Evolutionary conservation across 2,797 vertebrate genomes (phyloP), one percentile per base, ranked within the genome.

Genomic region (Poeciliopsis paucimaculata): DNA sequence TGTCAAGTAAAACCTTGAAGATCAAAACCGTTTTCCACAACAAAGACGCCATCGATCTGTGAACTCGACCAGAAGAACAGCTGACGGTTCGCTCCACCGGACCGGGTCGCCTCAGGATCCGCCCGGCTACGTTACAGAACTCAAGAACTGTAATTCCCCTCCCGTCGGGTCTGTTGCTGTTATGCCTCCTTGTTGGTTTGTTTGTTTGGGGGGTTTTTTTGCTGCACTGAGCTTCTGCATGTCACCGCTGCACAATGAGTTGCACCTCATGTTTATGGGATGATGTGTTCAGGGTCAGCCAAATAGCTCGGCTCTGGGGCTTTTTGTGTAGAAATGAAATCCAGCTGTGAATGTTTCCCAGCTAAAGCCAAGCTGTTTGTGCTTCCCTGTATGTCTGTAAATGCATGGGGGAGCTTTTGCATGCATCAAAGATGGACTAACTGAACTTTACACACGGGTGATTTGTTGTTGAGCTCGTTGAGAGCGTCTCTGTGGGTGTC

Each of bases 391-490:
- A 81, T 88, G 88, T 89, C 26, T 89, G 39, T 81, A 82, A 86
- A 77, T 93, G 95, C 95, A 96, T 94, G 64, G 94, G 68, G 83
- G 83, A 82, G 90, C 92, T 94, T 92, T 57, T 95, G 95, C 95
- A 96, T 95, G 95, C 47, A 68, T 90, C 81, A 82, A 81, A 86
- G 86, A 87, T 93, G 81, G 83, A 92, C 93, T 92, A 90, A 93
- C 81, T 46, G 75, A 78, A 73, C 80, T 85, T 78, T 80, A 80
- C 83, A 90, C 87, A 91, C 15, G 72, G 78, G 85, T 73, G 68
- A 39, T 64, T 66, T 47, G 49, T 86, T 81, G 45, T 83, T 36
- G 66, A 78, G 86, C 86, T 91, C 26, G 49, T 83, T 72, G 31
- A 49, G 15, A 46, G 76, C 86, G 75, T 82, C 78, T 86, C 62